Base-by-base conservation (phyloP, 2,797 vertebrate species). In the Enteromius trimaculatus region DNA sequence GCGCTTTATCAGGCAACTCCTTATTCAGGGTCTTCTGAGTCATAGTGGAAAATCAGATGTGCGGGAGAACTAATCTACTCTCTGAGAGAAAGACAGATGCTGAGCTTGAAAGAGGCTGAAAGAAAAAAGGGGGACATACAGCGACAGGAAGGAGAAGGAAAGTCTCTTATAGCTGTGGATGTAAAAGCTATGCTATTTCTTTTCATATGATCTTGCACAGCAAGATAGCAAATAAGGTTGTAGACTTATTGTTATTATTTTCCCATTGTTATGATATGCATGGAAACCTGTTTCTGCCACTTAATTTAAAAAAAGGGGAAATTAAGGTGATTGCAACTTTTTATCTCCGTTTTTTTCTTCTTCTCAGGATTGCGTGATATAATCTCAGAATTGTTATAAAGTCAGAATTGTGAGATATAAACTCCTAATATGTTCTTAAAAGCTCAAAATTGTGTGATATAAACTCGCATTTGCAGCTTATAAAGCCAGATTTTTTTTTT, bases 21-120 rank as follows among this genome's bases (percentile, higher is more conserved):
- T 39, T 58, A 53, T 75, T 74, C 49, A 49, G 44, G 5, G 49
- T 55, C 11, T 74, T 72, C 70, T 72, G 70, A 72, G 70, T 51
- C 70, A 72, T 11, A 72, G 44, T 72, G 26, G 17, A 29, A 51
- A 72, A 31, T 79, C 51, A 23, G 26, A 75, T 71, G 44, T 49
- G 71, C 42, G 64, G 64, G 60, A 77, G 75, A 78, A 42, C 65
- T 62, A 66, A 86, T 69, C 62, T 79, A 1, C 31, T 62, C 9
- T 37, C 47, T 72, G 44, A 82, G 49, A 39, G 53, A 85, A 68
- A 71, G 68, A 79, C 39, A 17, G 44, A 11, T n/a, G 4, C 47
- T 23, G 62, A 68, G 47, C 64, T 37, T n/a, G 53, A 55, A 79
- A 49, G 17, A 53, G 16, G n/a, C 21, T 55, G 3, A 55, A 55